Evolutionary conservation across 1,140 invertebrate genomes (phyloP).

Genomic region (Nilaparvata lugens): DNA sequence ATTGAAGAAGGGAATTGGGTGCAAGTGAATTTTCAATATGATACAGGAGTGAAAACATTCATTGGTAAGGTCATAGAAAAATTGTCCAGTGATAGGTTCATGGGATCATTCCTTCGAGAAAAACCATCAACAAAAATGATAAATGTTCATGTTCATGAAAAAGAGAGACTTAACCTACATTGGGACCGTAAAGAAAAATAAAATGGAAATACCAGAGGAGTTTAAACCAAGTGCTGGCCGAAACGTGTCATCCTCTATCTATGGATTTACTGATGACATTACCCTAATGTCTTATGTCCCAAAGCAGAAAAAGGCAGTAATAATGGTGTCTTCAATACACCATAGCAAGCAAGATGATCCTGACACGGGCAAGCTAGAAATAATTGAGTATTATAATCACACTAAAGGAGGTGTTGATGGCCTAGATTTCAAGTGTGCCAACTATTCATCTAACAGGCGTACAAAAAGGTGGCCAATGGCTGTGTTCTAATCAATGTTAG

Average conservation of each 20-base stretch:
- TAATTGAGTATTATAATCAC: conserved; percentile 28
- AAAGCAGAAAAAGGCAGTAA: conserved; percentile 29
- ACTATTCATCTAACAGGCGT: conserved; percentile 21
- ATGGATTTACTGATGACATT: conserved; percentile 25
- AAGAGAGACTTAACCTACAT: conserved; percentile 16
- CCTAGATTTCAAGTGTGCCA: conserved; percentile 29
- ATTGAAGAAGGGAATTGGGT: too few species aligned
- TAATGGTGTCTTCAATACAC: conserved; percentile 27
- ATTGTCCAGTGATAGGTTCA: too few species aligned
- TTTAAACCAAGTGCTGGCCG: conserved; percentile 2
- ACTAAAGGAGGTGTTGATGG: conserved; percentile 32
- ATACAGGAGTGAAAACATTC: too few species aligned
- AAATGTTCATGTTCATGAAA: conserved; percentile 16
- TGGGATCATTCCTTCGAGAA: too few species aligned
- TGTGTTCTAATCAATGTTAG: conserved; percentile 27
- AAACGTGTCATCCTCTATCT: conserved; percentile 18
- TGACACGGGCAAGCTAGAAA: conserved; percentile 29
- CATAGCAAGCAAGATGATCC: conserved; percentile 23
- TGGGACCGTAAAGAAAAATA: conserved; percentile 37
- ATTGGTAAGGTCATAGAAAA: too few species aligned
- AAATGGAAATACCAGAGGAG: conserved; percentile 32
- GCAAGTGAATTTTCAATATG: too few species aligned
- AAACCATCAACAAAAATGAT: conserved; percentile 16
- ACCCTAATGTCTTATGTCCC: conserved; percentile 15
- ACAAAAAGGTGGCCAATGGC: conserved; percentile 29